phyloP scores from a whole-genome alignment of 2,113 vertebrate genomes.

The Castor canadensis region DNA sequence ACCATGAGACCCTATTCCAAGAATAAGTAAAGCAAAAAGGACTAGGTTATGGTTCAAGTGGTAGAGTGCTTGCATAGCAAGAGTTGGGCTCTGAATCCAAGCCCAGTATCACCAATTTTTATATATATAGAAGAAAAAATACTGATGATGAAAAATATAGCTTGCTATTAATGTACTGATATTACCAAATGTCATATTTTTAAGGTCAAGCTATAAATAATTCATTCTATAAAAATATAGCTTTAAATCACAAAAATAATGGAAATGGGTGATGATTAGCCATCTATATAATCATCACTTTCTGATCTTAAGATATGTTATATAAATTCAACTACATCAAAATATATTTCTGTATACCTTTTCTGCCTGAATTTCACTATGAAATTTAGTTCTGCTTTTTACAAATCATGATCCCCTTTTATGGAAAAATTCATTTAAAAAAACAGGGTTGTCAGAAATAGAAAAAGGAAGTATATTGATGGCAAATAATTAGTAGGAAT shows the following conservation, averaged over 20 bases:
- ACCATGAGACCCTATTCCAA: too few species aligned
- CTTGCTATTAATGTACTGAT: neutral
- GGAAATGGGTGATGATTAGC: neutral
- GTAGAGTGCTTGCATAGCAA: too few species aligned
- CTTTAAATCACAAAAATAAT: slow-evolving; percentile 41
- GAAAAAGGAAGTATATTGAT: neutral
- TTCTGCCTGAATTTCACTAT: slow-evolving; percentile 36
- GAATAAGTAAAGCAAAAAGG: too few species aligned
- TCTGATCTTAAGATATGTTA: neutral
- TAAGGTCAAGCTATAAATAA: slow-evolving; percentile 31
- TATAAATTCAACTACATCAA: neutral
- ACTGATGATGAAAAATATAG: too few species aligned
- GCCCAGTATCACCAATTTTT: too few species aligned
- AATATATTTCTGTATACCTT: neutral
- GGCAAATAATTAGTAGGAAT: neutral
- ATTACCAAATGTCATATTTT: neutral
- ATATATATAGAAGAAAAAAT: too few species aligned
- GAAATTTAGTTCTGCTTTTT: slow-evolving; percentile 29
- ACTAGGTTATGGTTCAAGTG: too few species aligned
- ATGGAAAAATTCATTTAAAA: slow-evolving; percentile 34
- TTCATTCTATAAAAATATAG: slow-evolving; percentile 24
- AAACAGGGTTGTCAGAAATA: neutral
- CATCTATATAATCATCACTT: neutral
- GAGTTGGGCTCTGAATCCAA: too few species aligned
- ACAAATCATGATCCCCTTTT: slow-evolving; percentile 5